These are phyloP conservation scores for Phalanger gymnotis DNA, from an alignment of 2,797 vertebrate genomes.

Conservation along the genomic window DNA sequence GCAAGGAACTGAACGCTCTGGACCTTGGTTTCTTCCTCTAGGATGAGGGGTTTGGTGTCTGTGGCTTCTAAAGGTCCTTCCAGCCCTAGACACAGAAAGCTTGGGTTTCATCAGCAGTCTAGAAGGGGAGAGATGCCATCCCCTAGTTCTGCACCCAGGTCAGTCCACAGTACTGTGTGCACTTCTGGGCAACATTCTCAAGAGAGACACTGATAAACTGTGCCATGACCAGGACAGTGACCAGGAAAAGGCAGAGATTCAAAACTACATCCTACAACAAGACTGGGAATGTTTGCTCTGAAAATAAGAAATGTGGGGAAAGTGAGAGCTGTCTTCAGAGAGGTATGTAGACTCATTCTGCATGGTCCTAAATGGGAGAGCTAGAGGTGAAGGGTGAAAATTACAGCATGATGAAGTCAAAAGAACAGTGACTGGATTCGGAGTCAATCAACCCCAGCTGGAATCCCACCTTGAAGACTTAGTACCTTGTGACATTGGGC, in stretches of 20 bases:
- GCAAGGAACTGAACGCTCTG: neutral
- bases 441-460: neutral
- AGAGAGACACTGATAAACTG: neutral
- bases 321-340: neutral
- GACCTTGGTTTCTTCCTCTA: neutral
- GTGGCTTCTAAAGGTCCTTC: neutral
- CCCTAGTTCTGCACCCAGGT: neutral
- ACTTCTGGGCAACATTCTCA: neutral
- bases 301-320: neutral
- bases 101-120: neutral
- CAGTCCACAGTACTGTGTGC: neutral
- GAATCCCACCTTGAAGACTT: neutral
- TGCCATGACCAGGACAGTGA: neutral
- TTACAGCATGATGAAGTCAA: neutral
- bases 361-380: neutral
- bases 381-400: neutral
- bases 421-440: neutral
- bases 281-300: neutral
- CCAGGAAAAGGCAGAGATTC: neutral
- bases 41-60: no score
- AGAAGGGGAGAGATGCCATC: no score
- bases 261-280: neutral
- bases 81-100: neutral
- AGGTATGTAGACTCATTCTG: neutral
- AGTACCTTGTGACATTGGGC: neutral